These are phyloP conservation scores for Drosophila helvetica DNA, from an alignment of 2,888 invertebrate genomes.

Conservation along the genomic window DNA sequence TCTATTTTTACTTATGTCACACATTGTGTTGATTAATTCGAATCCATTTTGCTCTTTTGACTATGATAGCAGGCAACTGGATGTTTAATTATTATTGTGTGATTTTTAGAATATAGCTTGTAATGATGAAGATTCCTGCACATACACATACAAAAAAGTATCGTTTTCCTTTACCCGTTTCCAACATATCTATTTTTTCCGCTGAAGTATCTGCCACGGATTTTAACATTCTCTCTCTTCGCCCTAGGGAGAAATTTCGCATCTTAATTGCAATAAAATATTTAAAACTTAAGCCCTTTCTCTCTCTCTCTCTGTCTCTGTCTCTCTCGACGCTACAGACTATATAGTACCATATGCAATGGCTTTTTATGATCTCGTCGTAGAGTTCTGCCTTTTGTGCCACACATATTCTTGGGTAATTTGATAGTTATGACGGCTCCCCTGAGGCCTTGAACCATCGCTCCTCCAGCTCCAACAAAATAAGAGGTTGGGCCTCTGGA, in stretches of 20 bases:
- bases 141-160: no score
- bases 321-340: not conserved
- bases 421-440: constrained; percentile 67
- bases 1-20: no score
- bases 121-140: no score
- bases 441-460: constrained; percentile 1
- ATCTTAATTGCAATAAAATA: constrained; percentile 76
- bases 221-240: constrained; percentile 28
- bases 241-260: constrained; percentile 69
- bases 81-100: no score
- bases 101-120: no score
- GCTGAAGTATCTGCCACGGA: constrained; percentile 39
- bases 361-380: constrained; percentile 52
- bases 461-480: constrained; percentile 33
- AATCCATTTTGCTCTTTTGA: no score
- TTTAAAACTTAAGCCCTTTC: constrained; percentile 50
- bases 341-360: constrained; percentile 18
- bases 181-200: not conserved
- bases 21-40: no score
- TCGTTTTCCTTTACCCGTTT: no score
- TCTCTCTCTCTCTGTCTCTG: no score
- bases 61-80: no score
- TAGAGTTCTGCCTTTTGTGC: constrained; percentile 45
- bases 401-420: constrained; percentile 75
- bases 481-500: constrained; percentile 2